Evolutionary conservation across 2,797 vertebrate genomes (phyloP).

Genomic region (Remorina albescens): DNA sequence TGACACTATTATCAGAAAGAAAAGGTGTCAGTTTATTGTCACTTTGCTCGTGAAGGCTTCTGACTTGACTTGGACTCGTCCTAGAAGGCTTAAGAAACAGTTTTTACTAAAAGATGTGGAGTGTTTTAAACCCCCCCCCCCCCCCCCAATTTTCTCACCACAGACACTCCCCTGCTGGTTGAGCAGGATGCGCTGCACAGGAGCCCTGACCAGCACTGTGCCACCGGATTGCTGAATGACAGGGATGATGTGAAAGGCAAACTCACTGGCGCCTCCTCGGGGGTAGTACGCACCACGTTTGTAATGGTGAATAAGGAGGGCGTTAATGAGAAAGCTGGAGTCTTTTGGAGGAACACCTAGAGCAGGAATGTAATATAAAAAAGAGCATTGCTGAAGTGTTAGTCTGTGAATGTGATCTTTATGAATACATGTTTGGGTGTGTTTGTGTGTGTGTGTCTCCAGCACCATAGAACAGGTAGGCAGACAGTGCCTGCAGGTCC

Average conservation of each 20-base stretch:
- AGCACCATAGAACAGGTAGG: conserved; percentile 88
- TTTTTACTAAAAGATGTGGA: not conserved
- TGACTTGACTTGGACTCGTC: too few relatives aligned
- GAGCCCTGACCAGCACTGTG: conserved; percentile 83
- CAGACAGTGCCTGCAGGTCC: conserved; percentile 83
- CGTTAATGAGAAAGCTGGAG: conserved; percentile 88
- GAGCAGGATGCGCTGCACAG: conserved; percentile 83
- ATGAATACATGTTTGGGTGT: not conserved
- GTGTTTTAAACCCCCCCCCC: too few relatives aligned
- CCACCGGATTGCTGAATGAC: conserved; percentile 85
- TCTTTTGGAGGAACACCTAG: conserved; percentile 86
- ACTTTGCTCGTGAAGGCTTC: too few relatives aligned
- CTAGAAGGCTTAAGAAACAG: too few relatives aligned
- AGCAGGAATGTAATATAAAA: not conserved
- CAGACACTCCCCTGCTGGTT: conserved; percentile 70
- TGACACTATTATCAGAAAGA: too few relatives aligned
- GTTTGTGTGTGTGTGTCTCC: conserved; percentile 6
- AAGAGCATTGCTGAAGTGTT: not conserved
- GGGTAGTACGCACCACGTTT: conserved; percentile 89
- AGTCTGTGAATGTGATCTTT: not conserved
- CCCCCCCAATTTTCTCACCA: conserved; percentile 71
- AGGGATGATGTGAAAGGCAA: conserved; percentile 86
- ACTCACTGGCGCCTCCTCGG: conserved; percentile 85
- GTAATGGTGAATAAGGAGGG: conserved; percentile 88
- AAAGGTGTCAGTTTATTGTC: too few relatives aligned